These are phyloP conservation scores for Ellobium chinense DNA, from an alignment of 2,888 invertebrate species.

Conservation along the genomic window DNA sequence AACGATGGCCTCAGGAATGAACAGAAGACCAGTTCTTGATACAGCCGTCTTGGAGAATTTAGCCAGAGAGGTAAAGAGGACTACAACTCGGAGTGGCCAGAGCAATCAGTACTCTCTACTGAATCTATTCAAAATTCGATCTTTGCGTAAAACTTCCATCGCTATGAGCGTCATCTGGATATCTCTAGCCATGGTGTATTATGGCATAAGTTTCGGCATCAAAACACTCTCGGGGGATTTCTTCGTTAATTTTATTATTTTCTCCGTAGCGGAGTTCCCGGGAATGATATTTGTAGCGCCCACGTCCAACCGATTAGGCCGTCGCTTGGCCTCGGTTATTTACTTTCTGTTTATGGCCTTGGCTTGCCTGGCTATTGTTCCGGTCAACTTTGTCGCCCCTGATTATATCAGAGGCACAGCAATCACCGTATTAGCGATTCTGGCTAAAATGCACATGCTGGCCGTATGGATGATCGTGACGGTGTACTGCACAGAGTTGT, in stretches of 20 bases:
- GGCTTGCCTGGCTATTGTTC: neutral
- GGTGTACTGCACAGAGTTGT: slow-evolving; percentile 62
- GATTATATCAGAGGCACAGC: neutral
- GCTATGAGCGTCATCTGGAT: neutral
- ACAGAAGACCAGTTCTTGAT: slow-evolving; percentile 47
- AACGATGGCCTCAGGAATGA: slow-evolving; percentile 49
- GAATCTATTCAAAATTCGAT: neutral
- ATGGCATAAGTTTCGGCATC: slow-evolving; percentile 54
- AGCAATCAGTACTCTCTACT: neutral
- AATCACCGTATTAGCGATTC: slow-evolving; percentile 1
- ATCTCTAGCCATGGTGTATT: slow-evolving; percentile 50
- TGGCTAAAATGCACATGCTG: slow-evolving; percentile 31
- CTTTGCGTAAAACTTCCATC: neutral
- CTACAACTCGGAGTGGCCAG: neutral
- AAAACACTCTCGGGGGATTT: slow-evolving; percentile 53
- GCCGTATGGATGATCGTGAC: slow-evolving; percentile 63
- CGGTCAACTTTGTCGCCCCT: slow-evolving; percentile 9
- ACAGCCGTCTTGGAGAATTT: slow-evolving; percentile 8
- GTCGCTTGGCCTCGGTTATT: neutral
- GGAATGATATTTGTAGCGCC: slow-evolving; percentile 35
- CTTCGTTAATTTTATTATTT: slow-evolving; percentile 59
- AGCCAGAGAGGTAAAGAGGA: neutral
- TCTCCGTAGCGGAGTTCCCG: slow-evolving; percentile 43
- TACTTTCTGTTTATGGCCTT: neutral
- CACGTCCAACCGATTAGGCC: slow-evolving; percentile 4